phyloP scores from a whole-genome alignment of 2,888 invertebrate genomes.

The Heteromyza rotundicornis region DNA sequence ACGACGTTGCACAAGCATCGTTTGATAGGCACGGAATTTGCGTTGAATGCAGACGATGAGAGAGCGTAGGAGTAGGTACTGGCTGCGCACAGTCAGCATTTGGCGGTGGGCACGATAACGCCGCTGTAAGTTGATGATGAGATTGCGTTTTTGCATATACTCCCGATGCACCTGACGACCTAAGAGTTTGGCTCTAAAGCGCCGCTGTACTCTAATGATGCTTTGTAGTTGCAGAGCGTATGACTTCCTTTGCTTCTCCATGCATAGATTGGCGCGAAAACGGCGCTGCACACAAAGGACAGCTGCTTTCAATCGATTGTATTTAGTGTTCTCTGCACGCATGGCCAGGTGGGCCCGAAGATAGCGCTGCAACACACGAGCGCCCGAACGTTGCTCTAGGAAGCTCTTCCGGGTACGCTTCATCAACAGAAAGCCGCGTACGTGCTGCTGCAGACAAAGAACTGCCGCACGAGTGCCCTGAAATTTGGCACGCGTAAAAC shows the following conservation, averaged over 20 bases:
- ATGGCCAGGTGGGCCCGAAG: constrained; percentile 43
- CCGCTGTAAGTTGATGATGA: constrained; percentile 46
- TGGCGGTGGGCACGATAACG: constrained; percentile 41
- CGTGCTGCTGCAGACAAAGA: constrained; percentile 50
- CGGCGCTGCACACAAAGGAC: constrained; percentile 60
- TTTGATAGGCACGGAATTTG: constrained; percentile 45
- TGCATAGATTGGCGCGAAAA: constrained; percentile 55
- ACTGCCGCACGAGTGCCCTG: constrained; percentile 29
- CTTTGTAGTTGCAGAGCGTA: constrained; percentile 39
- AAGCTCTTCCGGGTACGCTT: constrained; percentile 28
- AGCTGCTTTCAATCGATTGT: constrained; percentile 32
- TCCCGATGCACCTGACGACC: constrained; percentile 24
- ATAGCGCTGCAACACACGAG: constrained; percentile 35
- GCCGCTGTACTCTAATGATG: constrained; percentile 56
- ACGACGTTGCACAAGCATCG: constrained; percentile 39
- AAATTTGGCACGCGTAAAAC: constrained; percentile 31
- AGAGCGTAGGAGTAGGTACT: constrained; percentile 52
- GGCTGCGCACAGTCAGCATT: constrained; percentile 41
- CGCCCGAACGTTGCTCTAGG: constrained; percentile 24
- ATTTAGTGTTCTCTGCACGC: constrained; percentile 37
- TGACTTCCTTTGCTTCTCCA: constrained; percentile 22
- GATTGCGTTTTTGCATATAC: constrained; percentile 35
- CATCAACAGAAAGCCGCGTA: constrained; percentile 42
- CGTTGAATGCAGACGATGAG: constrained; percentile 50
- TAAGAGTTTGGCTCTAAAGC: constrained; percentile 29